Percentiles rank a stretch among this genome's conserved stretches.
Conservation (phyloP, 2,888 invertebrate genomes). For the Alitta virens region DNA sequence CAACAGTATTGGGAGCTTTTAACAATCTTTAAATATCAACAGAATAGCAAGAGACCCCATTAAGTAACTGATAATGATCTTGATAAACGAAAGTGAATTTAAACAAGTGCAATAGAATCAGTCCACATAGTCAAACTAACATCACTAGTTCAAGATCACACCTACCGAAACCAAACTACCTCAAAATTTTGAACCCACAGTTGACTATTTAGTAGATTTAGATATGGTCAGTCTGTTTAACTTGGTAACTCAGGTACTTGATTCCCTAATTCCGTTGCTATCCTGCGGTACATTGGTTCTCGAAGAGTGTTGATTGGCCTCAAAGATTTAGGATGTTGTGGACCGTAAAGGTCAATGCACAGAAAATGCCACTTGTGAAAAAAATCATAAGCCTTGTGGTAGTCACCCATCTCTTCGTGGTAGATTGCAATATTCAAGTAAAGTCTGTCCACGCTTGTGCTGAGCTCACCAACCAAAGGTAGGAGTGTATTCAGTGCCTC, state of each 20-base stretch:
- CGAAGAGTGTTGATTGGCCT: slow-evolving; percentile 22
- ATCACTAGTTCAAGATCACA: no score
- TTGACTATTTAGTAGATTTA: no score
- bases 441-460: slow-evolving; percentile 24
- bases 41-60: no score
- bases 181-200: no score
- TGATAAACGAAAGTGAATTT: no score
- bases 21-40: no score
- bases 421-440: slow-evolving; percentile 30
- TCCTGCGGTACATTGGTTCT: slow-evolving; percentile 26
- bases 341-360: slow-evolving; percentile 16
- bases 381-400: slow-evolving; percentile 21
- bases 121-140: no score
- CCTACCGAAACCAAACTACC: no score
- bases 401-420: slow-evolving; percentile 27
- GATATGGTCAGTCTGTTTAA: no score
- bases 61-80: no score
- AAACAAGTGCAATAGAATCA: no score
- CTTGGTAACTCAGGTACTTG: slow-evolving; percentile 14
- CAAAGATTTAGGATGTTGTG: slow-evolving; percentile 16
- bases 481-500: slow-evolving; percentile 19
- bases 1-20: no score
- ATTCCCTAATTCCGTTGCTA: slow-evolving; percentile 16
- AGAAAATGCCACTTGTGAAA: slow-evolving; percentile 19
- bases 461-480: slow-evolving; percentile 20